Evolutionary conservation across 1,140 invertebrate species (phyloP), one percentile per base, ranked within the genome.

Genomic region (Asobara japonica): DNA sequence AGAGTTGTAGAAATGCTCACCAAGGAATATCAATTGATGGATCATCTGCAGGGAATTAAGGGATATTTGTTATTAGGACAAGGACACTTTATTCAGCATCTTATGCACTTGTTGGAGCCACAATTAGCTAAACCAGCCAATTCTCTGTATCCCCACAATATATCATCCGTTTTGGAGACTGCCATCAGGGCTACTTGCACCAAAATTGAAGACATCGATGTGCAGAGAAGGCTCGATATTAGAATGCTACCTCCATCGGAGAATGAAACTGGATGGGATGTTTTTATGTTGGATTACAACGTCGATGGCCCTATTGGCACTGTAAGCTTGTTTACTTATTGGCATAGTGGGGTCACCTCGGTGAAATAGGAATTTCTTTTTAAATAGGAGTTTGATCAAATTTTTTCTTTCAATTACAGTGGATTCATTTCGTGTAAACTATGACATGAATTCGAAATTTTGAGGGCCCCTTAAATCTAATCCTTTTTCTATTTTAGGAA

Each of bases 141-240:
- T 77, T 92, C 93, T 22, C 86, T 98, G 62, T 96, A 95, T 82
- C 91, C 93, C 0, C 96, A 98, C 82, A 97, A 97, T 81, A 88
- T 99, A 65, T 93, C 94, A 36, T 93, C 93, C 29, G 95, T 97
- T 79, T 84, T 99, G 79, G 97, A 98, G 88, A 93, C 94, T 45
- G 97, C 97, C 1, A 93, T 98, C 76, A 90, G 96, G 78, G 93
- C 94, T 30, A 98, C 97, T n/a, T 98, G 97, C 88, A 95, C 96
- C 30, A 96, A 98, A 84, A 96, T 93, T 83, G 96, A 98, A 81
- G 94, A 97, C 80, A 91, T 92, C 36, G 96, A 98, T 84, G 95
- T 98, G 30, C 89, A 98, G 0, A 92, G 94, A 76, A 88, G 96
- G 16, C 86, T 99, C 10, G 96, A 97, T 88, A 94, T 97, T 11